phyloP scores from a whole-genome alignment of 2,113 vertebrate species.

The Osmerus eperlanus region DNA sequence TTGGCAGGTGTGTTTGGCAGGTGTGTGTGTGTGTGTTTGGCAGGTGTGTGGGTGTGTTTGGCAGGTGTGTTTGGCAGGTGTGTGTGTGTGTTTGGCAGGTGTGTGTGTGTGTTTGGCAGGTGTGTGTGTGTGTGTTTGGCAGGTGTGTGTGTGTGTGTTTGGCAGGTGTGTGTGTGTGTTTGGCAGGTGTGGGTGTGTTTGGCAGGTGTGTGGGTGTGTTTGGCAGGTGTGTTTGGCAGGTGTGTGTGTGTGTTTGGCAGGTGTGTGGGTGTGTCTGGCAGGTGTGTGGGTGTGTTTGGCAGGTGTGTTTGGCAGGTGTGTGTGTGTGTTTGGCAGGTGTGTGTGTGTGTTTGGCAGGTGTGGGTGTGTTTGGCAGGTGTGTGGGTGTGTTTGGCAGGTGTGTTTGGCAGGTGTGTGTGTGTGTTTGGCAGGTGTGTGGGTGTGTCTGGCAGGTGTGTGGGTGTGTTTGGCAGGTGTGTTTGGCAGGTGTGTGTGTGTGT shows the following conservation, averaged over 20 bases:
- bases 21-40: background rate
- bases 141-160: background rate
- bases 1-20: no score
- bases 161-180: background rate
- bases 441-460: no score
- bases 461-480: background rate
- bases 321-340: background rate
- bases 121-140: background rate
- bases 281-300: background rate
- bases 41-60: constrained; percentile 3
- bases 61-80: background rate
- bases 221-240: background rate
- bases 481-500: constrained; percentile 1
- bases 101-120: background rate
- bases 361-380: background rate
- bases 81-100: background rate
- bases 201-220: background rate
- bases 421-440: background rate
- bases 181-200: background rate
- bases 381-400: background rate
- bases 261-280: background rate
- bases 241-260: background rate
- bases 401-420: no score
- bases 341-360: background rate
- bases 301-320: no score